A percentile compares a stretch with the other conserved stretches of the same genome.
phyloP scores from a whole-genome alignment of 1,140 invertebrate species.

The Drosophila bifasciata region DNA sequence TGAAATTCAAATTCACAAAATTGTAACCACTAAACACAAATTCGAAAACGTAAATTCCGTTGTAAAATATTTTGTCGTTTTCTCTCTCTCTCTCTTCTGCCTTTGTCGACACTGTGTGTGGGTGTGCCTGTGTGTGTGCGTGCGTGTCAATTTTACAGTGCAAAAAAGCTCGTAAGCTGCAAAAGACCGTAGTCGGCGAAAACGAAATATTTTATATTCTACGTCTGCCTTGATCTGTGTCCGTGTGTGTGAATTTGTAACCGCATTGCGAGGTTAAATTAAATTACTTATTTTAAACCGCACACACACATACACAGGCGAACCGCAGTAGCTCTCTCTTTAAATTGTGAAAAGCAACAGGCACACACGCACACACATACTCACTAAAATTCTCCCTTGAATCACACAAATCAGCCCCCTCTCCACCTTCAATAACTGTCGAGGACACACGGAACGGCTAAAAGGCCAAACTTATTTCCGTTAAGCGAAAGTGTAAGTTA shows the following conservation, averaged over 20 bases:
- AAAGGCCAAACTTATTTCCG: constrained; percentile 45
- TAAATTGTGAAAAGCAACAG: constrained; percentile 35
- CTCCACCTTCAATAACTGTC: constrained; percentile 27
- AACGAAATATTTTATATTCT: constrained; percentile 8
- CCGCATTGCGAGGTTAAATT: constrained; percentile 57
- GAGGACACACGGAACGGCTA: constrained; percentile 56
- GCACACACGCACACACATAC: constrained; percentile 23
- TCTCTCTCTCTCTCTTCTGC: constrained; percentile 37
- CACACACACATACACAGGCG: constrained; percentile 16
- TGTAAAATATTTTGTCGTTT: constrained; percentile 45
- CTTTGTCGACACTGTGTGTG: constrained; percentile 3
- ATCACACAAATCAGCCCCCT: constrained; percentile 4
- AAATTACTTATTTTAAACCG: constrained; percentile 49
- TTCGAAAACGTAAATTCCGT: constrained; percentile 47
- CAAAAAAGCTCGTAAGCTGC: constrained; percentile 45
- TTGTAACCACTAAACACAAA: constrained; percentile 61
- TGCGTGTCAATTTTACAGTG: constrained; percentile 72
- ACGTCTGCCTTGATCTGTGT: constrained; percentile 15
- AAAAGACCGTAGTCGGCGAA: constrained; percentile 9
- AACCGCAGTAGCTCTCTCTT: neutral
- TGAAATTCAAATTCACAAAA: constrained; percentile 61
- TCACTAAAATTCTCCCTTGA: neutral
- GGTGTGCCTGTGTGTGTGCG: constrained; percentile 68
- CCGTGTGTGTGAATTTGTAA: constrained; percentile 21
- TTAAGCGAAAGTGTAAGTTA: constrained; percentile 76